Percentiles rank a stretch among this genome's conserved stretches.
Evolutionary conservation across 2,888 invertebrate genomes (phyloP).

Genomic region (Brenthis daphne): DNA sequence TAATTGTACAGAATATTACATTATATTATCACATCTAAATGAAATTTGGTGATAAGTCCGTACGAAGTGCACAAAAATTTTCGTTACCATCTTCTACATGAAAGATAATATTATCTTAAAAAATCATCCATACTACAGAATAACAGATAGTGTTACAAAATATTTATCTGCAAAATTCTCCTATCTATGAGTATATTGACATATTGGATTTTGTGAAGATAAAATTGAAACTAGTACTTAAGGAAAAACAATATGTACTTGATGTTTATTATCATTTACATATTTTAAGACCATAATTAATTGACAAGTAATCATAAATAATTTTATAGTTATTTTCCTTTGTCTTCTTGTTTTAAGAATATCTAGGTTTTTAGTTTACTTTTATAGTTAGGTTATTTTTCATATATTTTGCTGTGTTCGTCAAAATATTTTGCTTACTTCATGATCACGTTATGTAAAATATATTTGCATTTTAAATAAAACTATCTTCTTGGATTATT

Average conservation of each 20-base stretch:
- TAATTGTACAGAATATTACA: too few species aligned
- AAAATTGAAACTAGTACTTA: conserved; percentile 12
- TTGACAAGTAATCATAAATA: neutral
- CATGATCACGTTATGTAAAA: too few species aligned
- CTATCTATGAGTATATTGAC: conserved; percentile 22
- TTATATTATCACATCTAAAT: too few species aligned
- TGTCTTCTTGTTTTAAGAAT: neutral
- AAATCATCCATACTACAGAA: neutral
- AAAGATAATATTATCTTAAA: neutral
- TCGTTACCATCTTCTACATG: too few species aligned
- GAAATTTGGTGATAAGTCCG: too few species aligned
- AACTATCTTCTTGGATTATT: too few species aligned
- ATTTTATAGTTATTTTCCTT: neutral
- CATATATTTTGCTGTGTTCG: too few species aligned
- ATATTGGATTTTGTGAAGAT: conserved; percentile 25
- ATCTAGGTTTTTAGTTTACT: too few species aligned
- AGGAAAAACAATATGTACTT: conserved; percentile 9
- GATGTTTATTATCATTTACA: neutral
- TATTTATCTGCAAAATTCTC: conserved; percentile 28
- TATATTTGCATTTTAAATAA: too few species aligned
- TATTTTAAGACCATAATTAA: neutral
- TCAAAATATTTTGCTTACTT: too few species aligned
- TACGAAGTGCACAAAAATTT: too few species aligned
- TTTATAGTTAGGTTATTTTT: too few species aligned
- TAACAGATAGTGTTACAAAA: conserved; percentile 27